Evolutionary conservation across 2,797 vertebrate species (phyloP).

Genomic region (Clarias fuscus): DNA sequence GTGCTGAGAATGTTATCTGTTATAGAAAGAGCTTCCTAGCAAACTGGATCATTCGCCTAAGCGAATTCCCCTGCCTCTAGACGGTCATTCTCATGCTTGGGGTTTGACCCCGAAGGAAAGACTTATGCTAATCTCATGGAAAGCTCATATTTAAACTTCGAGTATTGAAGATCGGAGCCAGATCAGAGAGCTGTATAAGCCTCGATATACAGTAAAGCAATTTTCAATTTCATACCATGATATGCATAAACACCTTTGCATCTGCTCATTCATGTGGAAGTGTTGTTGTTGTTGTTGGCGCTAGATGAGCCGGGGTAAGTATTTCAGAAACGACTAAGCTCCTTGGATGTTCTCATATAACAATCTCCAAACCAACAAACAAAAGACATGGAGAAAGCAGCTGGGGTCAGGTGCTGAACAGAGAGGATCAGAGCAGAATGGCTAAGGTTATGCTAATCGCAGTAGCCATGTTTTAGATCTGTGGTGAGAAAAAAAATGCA

Average conservation of each 20-base stretch:
- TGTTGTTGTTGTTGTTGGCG: too few relatives aligned
- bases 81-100: neutral
- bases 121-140: neutral
- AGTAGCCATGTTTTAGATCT: neutral
- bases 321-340: neutral
- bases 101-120: neutral
- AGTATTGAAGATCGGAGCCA: slow-evolving; percentile 19
- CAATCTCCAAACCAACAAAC: neutral
- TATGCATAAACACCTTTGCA: neutral
- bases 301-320: neutral
- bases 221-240: neutral
- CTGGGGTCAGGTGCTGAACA: neutral
- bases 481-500: neutral
- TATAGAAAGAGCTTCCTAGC: slow-evolving; percentile 9
- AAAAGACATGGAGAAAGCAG: neutral
- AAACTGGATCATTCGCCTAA: slow-evolving; percentile 20
- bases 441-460: neutral
- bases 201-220: too few relatives aligned
- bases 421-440: neutral
- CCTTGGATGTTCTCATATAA: neutral
- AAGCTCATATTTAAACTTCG: neutral
- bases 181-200: neutral
- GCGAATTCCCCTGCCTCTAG: neutral
- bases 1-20: slow-evolving; percentile 19
- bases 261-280: neutral